Percentiles rank a stretch among this genome's conserved stretches.
These are phyloP conservation scores for Drosophila flavopinicola DNA, from an alignment of 2,888 invertebrate genomes.

Conservation along the genomic window DNA sequence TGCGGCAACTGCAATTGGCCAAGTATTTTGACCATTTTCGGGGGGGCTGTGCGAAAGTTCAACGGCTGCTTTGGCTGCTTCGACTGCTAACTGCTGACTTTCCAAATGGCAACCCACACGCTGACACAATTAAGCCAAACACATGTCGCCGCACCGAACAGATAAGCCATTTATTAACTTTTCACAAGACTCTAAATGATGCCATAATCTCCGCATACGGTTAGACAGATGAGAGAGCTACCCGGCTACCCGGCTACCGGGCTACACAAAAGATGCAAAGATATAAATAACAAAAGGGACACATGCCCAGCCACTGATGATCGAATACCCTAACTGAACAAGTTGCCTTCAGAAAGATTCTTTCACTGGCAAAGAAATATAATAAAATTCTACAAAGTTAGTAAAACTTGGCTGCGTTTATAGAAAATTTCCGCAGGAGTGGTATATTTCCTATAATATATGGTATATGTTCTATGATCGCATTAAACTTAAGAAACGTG, in stretches of 20 bases:
- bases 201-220: slow-evolving; percentile 81
- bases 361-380: no score
- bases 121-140: slow-evolving; percentile 82
- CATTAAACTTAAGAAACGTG: no score
- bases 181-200: slow-evolving; percentile 79
- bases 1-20: slow-evolving; percentile 42
- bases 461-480: no score
- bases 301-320: not conserved
- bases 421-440: no score
- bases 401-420: no score
- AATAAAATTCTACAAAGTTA: no score
- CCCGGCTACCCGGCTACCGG: slow-evolving; percentile 28
- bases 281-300: slow-evolving; percentile 65
- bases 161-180: slow-evolving; percentile 82
- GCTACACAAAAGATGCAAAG: slow-evolving; percentile 49
- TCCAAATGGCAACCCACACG: slow-evolving; percentile 74
- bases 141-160: slow-evolving; percentile 69
- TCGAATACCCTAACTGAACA: slow-evolving; percentile 25
- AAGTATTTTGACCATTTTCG: slow-evolving; percentile 72
- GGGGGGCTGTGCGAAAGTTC: slow-evolving; percentile 72
- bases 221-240: slow-evolving; percentile 72
- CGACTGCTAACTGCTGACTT: slow-evolving; percentile 40
- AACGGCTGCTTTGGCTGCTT: slow-evolving; percentile 18
- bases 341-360: no score
- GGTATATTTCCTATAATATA: no score